Evolutionary conservation across 2,113 vertebrate species (phyloP), one percentile per base, ranked within the genome.

Genomic region (Forbesichthys papilliferus): DNA sequence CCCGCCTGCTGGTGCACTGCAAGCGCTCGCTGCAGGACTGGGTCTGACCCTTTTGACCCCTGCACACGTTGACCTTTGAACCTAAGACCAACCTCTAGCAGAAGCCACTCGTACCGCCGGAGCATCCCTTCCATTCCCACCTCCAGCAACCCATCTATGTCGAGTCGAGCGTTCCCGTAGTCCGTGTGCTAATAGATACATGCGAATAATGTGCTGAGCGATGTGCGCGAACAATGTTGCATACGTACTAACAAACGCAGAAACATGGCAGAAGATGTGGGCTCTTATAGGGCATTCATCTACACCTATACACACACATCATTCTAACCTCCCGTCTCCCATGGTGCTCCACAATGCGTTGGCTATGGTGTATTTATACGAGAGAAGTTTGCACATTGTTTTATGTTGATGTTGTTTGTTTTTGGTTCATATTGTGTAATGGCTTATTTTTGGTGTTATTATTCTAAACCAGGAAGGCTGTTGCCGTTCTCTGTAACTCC

Each of bases 21-120:
- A 98, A 96, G 86, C 96, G 98, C 73, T 99, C 98, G 1, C 86
- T 99, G 87, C 98, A 99, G 90, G 95, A 98, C 75, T 99, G 97
- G 97, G 97, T 99, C 82, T 99, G 94, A 98, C 57, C 72, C 71
- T 4, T 3, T 18, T 27, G 65, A 0, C 57, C 57, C 14, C 1
- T 4, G 69, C 58, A 60, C 68, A 55, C 64, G 7, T 53, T 68
- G 83, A 70, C 70, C 86, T 60, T 0, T 79, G 83, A 81, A 84
- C 86, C 68, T 62, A 48, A 81, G 73, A n/a, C 9, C 16, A 53
- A 87, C 71, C 52, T 78, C 67, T 75, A 0, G 7, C 16, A 57
- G 0, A 0, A 53, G 13, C 47, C 74, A 81, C 72, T 75, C 73
- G 51, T 47, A 8, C 14, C 48, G 55, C 67, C 53, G 7, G n/a